Evolutionary conservation across 2,797 vertebrate species (phyloP), one percentile per base, ranked within the genome.

Genomic region (Ceryle rudis): DNA sequence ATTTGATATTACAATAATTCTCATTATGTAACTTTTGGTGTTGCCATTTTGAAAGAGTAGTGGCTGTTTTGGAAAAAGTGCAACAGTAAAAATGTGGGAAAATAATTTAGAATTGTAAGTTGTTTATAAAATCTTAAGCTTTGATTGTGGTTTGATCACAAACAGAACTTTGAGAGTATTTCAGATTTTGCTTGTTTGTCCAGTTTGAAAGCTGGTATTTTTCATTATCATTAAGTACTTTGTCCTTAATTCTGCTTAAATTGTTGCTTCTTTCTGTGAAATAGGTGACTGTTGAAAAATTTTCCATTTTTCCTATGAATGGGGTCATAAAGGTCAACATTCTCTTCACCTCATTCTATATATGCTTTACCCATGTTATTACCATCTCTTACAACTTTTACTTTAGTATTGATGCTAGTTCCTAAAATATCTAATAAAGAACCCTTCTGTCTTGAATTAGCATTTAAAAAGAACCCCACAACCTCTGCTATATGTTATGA

Each of bases 91-190:
- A 80, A 7, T 14, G 2, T 35, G 6, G 70, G 39, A 42, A 5
- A 29, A 33, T 4, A 31, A 2, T 15, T 19, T 25, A 33, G 31
- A 66, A 18, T 35, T 1, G 0, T 7, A 71, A 57, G 2, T 75
- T 60, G 2, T 54, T 77, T 61, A 26, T 37, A 47, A 67, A 42
- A 67, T 33, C 18, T 14, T 46, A 47, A 55, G 5, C 21, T 78
- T 87, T 78, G 9, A 10, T 21, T 70, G 11, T 54, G 11, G 1
- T 51, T 83, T 78, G 64, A 21, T 54, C 15, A 35, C 15, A 70
- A 66, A 35, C 8, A 47, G 15, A 62, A 52, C 8, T 39, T 74
- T 42, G 49, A 75, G 26, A 28, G 15, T 81, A 15, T 0, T 2
- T 51, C 9, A 19, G 8, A 58, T 74, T 91, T 91, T 6, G 5